Evolutionary conservation across 2,888 invertebrate species (phyloP), one percentile per base, ranked within the genome.

Genomic region (Acanthosepion pharaonis): DNA sequence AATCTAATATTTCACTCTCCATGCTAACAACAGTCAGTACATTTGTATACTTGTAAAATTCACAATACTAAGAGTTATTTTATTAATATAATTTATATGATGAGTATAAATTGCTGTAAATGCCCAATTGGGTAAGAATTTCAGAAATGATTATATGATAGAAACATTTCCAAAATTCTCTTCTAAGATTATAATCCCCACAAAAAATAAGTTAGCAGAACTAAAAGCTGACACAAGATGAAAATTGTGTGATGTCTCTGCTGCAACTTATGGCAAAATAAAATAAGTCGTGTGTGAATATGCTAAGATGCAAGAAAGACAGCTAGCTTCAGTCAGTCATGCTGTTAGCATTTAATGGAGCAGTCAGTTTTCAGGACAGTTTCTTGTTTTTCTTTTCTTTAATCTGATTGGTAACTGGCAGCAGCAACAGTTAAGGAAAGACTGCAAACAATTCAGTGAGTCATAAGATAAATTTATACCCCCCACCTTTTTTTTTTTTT

Each of bases 391-490:
- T n/a, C 18, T 15, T 33, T 33, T n/a, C 11, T 78, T 78, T 78
- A 78, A 78, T 78, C 78, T 78, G n/a, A 78, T 78, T 78, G 78
- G n/a, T n/a, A 78, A 78, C 78, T 78, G 78, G 78, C 78, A 18
- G 78, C n/a, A 78, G 18, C 78, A 78, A n/a, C 33, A n/a, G n/a
- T 33, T 42, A 59, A 59, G 23, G 20, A 59, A 59, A 59, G 59
- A 59, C 59, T 59, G 59, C 59, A 59, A 59, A 59, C 59, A 59
- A 59, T 59, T 59, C 78, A 78, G n/a, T 78, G 78, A 78, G 78
- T 78, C 78, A 78, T n/a, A 15, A 78, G 59, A 59, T 59, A 59
- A 59, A 59, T 59, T 59, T 59, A 59, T 59, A 59, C 59, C 23
- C 59, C 6, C 42, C 42, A 2, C 42, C 42, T 42, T 42, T 42